These are phyloP conservation scores for Somateria mollissima DNA, from an alignment of 2,797 vertebrate genomes.

Conservation along the genomic window DNA sequence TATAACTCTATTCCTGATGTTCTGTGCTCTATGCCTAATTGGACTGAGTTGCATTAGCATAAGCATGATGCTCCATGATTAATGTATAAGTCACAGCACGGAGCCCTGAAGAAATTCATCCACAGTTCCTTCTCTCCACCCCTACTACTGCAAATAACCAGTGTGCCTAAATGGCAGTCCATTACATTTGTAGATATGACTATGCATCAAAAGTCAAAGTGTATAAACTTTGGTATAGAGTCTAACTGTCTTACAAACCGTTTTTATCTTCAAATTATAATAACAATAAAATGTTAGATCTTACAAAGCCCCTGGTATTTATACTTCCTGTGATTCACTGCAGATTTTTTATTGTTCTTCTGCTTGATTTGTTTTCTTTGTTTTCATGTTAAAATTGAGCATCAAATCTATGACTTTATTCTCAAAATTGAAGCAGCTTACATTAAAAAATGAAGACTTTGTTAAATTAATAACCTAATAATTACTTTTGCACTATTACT, in stretches of 20 bases:
- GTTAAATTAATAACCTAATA: slow-evolving; percentile 51
- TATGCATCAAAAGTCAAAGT: slow-evolving; percentile 22
- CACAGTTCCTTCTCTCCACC: background rate
- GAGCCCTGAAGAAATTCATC: slow-evolving; percentile 62
- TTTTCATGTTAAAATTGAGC: slow-evolving; percentile 33
- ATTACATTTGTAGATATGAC: slow-evolving; percentile 30
- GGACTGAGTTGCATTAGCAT: slow-evolving; percentile 77
- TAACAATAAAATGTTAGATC: slow-evolving; percentile 1
- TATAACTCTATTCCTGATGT: slow-evolving; percentile 76
- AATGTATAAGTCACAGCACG: slow-evolving; percentile 79
- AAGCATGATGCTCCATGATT: slow-evolving; percentile 79
- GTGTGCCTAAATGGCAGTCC: slow-evolving; percentile 3
- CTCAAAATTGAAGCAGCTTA: background rate
- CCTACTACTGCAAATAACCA: slow-evolving; percentile 53
- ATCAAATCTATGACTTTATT: background rate
- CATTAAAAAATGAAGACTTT: slow-evolving; percentile 11
- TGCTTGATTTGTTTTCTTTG: background rate
- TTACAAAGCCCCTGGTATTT: background rate
- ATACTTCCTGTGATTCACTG: background rate
- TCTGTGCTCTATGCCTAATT: slow-evolving; percentile 78
- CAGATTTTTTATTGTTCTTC: background rate
- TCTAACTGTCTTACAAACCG: background rate
- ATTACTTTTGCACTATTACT: slow-evolving; percentile 30
- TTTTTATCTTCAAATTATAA: slow-evolving; percentile 9
- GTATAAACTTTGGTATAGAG: slow-evolving; percentile 15